Conservation (phyloP, 2,797 vertebrate genomes). For the Helarctos malayanus region DNA sequence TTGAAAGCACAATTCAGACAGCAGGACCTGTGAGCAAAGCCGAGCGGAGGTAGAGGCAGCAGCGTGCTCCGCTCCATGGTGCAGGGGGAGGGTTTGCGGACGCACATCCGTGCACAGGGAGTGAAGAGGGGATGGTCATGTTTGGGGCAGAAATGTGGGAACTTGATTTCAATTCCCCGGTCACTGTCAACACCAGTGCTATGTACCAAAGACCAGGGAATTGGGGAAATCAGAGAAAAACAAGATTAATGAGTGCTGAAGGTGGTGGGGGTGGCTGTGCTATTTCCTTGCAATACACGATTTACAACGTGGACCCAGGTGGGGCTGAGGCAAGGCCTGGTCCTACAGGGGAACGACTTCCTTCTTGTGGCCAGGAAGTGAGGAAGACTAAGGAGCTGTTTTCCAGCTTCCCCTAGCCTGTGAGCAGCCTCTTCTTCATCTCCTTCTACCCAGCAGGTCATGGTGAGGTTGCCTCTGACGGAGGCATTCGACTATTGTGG, state of each 20-base stretch:
- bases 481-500: neutral
- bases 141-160: constrained; percentile 85
- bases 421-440: neutral
- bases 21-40: constrained; percentile 47
- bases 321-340: constrained; percentile 3
- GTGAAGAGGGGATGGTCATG: constrained; percentile 73
- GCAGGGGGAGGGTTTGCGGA: neutral
- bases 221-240: constrained; percentile 80
- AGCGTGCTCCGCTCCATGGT: neutral
- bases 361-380: neutral
- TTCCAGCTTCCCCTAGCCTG: neutral
- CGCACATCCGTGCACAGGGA: neutral
- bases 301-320: neutral
- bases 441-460: constrained; percentile 25
- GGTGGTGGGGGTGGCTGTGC: constrained; percentile 71
- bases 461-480: neutral
- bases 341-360: neutral
- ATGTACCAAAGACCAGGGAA: constrained; percentile 73
- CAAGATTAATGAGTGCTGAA: constrained; percentile 82
- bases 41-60: neutral
- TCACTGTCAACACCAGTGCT: constrained; percentile 75
- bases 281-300: constrained; percentile 59
- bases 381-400: neutral
- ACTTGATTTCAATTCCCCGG: constrained; percentile 85
- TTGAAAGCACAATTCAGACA: constrained; percentile 55